phyloP scores from a whole-genome alignment of 2,113 vertebrate species.

The Ondatra zibethicus region DNA sequence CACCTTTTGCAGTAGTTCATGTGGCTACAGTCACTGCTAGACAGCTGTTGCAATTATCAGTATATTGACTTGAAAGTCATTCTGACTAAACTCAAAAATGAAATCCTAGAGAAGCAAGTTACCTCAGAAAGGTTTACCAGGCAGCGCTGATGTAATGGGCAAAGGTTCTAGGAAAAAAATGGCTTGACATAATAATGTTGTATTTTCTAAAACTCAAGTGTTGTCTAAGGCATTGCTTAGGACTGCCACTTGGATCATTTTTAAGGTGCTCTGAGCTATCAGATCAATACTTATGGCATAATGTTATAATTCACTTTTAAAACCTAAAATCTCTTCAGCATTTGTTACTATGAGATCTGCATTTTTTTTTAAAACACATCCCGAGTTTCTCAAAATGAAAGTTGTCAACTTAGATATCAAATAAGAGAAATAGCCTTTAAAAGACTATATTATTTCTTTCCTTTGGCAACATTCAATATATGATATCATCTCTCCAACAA shows the following conservation, averaged over 20 bases:
- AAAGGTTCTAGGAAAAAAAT: conserved; percentile 30
- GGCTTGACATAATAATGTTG: not conserved
- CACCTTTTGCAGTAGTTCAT: conserved; percentile 38
- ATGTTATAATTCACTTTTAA: not conserved
- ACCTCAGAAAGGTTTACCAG: not conserved
- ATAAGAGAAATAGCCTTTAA: conserved; percentile 9
- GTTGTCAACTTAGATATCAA: not conserved
- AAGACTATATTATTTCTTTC: conserved; percentile 24
- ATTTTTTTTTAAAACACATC: conserved; percentile 10
- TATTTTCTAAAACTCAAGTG: conserved; percentile 39
- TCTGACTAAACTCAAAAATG: not conserved
- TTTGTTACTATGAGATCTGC: conserved; percentile 15
- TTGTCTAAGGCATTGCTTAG: conserved; percentile 45
- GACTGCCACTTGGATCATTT: not conserved
- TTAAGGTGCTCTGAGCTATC: conserved; percentile 35
- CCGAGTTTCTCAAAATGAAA: conserved; percentile 48
- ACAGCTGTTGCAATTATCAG: not conserved
- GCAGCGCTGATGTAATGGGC: not conserved
- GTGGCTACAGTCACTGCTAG: not conserved
- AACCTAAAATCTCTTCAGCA: not conserved
- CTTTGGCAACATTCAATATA: conserved; percentile 7
- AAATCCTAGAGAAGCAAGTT: conserved; percentile 8
- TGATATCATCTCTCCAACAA: conserved; percentile 46
- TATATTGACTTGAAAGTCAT: conserved; percentile 44
- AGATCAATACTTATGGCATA: not conserved